Base-by-base conservation (phyloP, 2,797 vertebrate species). In the Rhabdomys pumilio region DNA sequence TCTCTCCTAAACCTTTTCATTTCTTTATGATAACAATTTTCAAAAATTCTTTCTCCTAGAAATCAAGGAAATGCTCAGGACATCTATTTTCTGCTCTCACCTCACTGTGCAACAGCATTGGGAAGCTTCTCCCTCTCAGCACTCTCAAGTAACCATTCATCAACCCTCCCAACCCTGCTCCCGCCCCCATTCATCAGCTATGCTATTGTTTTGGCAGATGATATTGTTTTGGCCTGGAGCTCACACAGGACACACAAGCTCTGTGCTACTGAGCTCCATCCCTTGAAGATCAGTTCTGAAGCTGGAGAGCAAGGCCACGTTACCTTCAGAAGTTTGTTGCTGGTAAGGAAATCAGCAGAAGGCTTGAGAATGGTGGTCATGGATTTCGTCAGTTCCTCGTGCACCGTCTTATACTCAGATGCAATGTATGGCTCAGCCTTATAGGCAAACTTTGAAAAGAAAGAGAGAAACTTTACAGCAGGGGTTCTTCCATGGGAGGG, bases 261-360 rank as follows among this genome's bases (percentile, higher is more conserved):
- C 14, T 38, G 12, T 72, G 65, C 12, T 7, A 55, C 12, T 10
- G 34, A 69, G 83, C 20, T 14, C 24, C 61, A 0, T 2, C 15
- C 26, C 87, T 29, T 67, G 44, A 65, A 85, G 31, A 53, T 38
- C 22, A 20, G 0, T 11, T 41, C 90, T 17, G 57, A 14, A 6
- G 17, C 19, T 7, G 4, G 26, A 88, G 59, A 84, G 75, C 24
- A 31, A 50, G 24, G n/a, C 1, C n/a, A 83, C 1, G 3, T 38
- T 98, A 99, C 99, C 99, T 99, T 99, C 83, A 99, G 99, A 38
- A 99, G 98, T 95, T 99, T 99, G 98, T 99, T 99, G 98, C 99
- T 99, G 12, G 99, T 99, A 96, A 99, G 99, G 95, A 99, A 99
- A 97, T 99, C 99, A 1, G 99, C 99, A 90, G 99, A 99, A 95